Conservation (phyloP, 2,888 invertebrate genomes). For the Lymantria dispar region DNA sequence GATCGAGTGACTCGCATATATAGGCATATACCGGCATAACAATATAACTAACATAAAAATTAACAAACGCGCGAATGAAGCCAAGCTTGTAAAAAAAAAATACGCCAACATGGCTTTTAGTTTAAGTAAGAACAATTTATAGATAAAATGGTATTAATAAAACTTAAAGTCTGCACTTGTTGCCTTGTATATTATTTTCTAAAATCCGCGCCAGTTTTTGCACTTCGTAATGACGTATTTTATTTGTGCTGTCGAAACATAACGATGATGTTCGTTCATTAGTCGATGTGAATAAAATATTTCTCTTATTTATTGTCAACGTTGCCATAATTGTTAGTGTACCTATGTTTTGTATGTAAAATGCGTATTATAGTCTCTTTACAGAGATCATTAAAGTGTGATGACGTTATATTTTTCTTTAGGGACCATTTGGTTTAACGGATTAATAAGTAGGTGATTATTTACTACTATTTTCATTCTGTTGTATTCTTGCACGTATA, state of each 20-base stretch:
- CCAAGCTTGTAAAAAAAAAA: slow-evolving; percentile 69
- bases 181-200: slow-evolving; percentile 77
- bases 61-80: slow-evolving; percentile 76
- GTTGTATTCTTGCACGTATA: slow-evolving; percentile 42
- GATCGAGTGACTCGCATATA: slow-evolving; percentile 48
- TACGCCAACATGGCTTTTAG: slow-evolving; percentile 73
- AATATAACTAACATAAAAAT: slow-evolving; percentile 69
- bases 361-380: slow-evolving; percentile 74
- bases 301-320: slow-evolving; percentile 78
- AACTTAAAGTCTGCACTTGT: slow-evolving; percentile 82
- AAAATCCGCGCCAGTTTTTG: slow-evolving; percentile 63
- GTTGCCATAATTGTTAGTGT: slow-evolving; percentile 82
- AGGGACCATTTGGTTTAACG: slow-evolving; percentile 78
- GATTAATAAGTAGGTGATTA: slow-evolving; percentile 52
- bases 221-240: slow-evolving; percentile 47
- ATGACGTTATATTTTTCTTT: slow-evolving; percentile 72
- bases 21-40: slow-evolving; percentile 54
- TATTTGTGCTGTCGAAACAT: slow-evolving; percentile 69
- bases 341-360: slow-evolving; percentile 67
- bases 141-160: slow-evolving; percentile 66
- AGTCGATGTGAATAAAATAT: slow-evolving; percentile 70
- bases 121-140: slow-evolving; percentile 56
- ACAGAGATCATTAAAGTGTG: slow-evolving; percentile 65
- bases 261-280: slow-evolving; percentile 46
- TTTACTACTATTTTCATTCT: slow-evolving; percentile 38